Conservation (phyloP, 2,888 invertebrate genomes). For the Trichopria drosophilae region DNA sequence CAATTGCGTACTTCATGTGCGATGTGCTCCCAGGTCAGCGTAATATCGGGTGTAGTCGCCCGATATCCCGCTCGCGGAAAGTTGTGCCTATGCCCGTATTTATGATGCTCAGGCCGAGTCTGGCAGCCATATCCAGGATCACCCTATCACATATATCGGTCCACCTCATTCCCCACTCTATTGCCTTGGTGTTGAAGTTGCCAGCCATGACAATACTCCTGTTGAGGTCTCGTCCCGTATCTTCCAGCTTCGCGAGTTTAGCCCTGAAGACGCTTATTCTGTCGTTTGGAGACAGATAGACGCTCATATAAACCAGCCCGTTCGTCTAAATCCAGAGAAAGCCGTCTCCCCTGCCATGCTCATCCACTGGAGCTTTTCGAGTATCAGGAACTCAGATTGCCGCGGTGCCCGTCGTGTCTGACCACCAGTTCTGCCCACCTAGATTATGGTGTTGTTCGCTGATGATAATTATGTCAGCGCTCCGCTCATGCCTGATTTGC, state of each 20-base stretch:
- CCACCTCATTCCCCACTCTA: constrained; percentile 34
- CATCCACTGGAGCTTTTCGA: background rate
- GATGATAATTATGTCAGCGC: constrained; percentile 1
- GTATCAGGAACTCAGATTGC: constrained; percentile 24
- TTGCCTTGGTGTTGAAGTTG: constrained; percentile 32
- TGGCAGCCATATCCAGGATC: constrained; percentile 28
- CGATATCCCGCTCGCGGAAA: too few species aligned
- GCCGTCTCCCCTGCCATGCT: constrained; percentile 9
- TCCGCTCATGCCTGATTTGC: too few species aligned
- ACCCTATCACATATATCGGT: constrained; percentile 30
- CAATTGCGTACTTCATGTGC: too few species aligned
- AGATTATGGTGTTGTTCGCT: too few species aligned
- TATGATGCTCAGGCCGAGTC: too few species aligned
- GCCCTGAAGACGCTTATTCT: constrained; percentile 13
- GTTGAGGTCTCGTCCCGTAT: background rate
- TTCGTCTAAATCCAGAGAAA: constrained; percentile 23
- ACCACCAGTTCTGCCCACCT: constrained; percentile 20
- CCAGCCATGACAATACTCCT: constrained; percentile 19
- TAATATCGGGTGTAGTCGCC: too few species aligned
- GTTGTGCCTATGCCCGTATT: too few species aligned
- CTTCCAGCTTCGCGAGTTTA: constrained; percentile 20
- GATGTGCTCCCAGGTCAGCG: too few species aligned
- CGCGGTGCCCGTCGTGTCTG: constrained; percentile 22
- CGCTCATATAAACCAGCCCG: constrained; percentile 21
- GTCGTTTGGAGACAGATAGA: constrained; percentile 31